Evolutionary conservation across 2,113 vertebrate species (phyloP), one percentile per base, ranked within the genome.

Genomic region (Ptilonorhynchus violaceus): DNA sequence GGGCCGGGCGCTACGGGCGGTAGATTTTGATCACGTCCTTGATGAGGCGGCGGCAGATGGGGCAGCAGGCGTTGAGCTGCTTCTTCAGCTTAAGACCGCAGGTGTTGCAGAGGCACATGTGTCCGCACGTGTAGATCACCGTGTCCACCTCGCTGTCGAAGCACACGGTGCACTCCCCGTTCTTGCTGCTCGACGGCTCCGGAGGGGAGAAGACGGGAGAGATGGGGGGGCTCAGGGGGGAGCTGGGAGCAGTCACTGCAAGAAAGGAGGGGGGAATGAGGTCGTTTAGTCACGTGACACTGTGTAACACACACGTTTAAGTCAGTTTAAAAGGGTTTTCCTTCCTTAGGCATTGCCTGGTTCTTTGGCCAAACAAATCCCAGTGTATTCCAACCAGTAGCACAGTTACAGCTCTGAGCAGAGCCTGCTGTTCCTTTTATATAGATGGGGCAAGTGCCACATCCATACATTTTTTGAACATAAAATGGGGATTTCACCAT

Each of bases 11-110:
- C 99, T 98, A 99, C 2, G 99, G 99, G 95, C 99, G 98, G 93
- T 99, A 99, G 27, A 99, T 99, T 97, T 99, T 99, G 94, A 99
- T 99, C 56, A 99, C 99, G 53, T 99, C 99, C 96, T 99, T 99
- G 97, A 99, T 99, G 66, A 99, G 98, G 97, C 99, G 97, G 91
- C 99, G 98, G 97, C 99, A 99, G 97, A 99, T 99, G 7, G 99
- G 99, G 79, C 99, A 99, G 97, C 99, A 99, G 62, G 99, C 98
- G 0, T 99, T 99, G 82, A 99, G 98, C 97, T 99, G 99, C 93
- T 98, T 99, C 98, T 99, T 99, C 96, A 99, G 98, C 96, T 99
- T 99, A 96, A 99, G 98, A 92, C 99, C 99, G 0, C 99, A 99
- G 98, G 98, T 98, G 91, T 99, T 98, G 96, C 99, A 99, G 96